phyloP scores from a whole-genome alignment of 2,113 vertebrate genomes.

The Sinosuthora webbiana region DNA sequence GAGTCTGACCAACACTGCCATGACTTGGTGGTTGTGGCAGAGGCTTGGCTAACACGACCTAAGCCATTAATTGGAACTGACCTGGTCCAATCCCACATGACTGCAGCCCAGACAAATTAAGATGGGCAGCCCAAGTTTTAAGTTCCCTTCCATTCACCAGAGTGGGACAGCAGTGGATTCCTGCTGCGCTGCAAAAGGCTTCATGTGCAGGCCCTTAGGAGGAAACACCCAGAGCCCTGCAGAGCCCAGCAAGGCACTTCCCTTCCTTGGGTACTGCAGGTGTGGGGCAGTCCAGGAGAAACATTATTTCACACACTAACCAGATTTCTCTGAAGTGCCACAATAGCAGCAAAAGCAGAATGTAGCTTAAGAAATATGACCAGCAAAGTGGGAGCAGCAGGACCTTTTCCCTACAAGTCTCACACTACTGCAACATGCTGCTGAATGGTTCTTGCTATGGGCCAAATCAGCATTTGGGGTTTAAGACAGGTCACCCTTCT shows the following conservation, averaged over 20 bases:
- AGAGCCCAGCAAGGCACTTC: background rate
- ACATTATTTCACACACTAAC: background rate
- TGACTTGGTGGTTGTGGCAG: background rate
- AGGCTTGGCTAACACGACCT: background rate
- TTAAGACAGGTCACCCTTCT: background rate
- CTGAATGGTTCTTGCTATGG: background rate
- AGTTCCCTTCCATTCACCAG: background rate
- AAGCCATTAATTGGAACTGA: background rate
- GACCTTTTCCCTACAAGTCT: background rate
- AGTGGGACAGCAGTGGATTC: background rate
- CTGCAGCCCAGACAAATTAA: background rate
- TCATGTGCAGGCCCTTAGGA: background rate
- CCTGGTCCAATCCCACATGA: background rate
- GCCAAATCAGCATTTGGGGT: background rate
- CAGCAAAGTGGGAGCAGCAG: background rate
- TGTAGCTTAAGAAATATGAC: background rate
- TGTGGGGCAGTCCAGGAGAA: background rate
- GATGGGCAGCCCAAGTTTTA: rapidly evolving
- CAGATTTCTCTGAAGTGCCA: background rate
- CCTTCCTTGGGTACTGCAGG: background rate
- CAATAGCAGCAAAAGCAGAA: background rate
- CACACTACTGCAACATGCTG: background rate
- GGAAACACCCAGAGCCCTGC: background rate
- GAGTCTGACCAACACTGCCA: background rate
- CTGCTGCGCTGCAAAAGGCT: background rate